phyloP scores from a whole-genome alignment of 2,888 invertebrate genomes.

The Orchesella flavescens region DNA sequence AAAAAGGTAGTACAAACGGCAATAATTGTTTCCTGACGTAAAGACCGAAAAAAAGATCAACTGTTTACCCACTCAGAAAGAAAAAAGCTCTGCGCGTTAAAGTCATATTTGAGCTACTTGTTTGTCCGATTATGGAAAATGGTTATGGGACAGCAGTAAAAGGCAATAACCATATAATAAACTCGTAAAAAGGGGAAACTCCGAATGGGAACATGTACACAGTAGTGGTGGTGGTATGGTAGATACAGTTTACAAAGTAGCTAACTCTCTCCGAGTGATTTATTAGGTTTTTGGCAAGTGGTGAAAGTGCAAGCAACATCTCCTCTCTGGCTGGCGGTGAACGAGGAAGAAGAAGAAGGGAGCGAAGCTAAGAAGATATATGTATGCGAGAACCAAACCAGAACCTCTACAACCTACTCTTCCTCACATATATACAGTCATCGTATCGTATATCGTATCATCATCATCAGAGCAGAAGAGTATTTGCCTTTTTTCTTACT shows the following conservation, averaged over 20 bases:
- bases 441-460: too few relatives aligned
- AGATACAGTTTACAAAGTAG: constrained; percentile 25
- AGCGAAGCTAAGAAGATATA: constrained; percentile 36
- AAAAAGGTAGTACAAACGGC: constrained; percentile 23
- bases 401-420: background rate
- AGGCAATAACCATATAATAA: constrained; percentile 63
- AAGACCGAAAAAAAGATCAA: constrained; percentile 20
- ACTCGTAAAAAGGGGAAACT: constrained; percentile 48
- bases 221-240: background rate
- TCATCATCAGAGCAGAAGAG: background rate
- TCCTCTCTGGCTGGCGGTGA: constrained; percentile 20
- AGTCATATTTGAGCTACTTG: constrained; percentile 58
- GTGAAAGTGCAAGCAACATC: constrained; percentile 58
- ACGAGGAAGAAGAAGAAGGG: constrained; percentile 21
- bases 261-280: constrained; percentile 57
- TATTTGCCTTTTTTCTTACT: background rate
- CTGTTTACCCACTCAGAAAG: constrained; percentile 16
- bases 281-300: constrained; percentile 64
- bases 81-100: constrained; percentile 10
- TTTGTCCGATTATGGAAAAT: constrained; percentile 62
- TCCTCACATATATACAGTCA: background rate
- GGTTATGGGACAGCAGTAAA: constrained; percentile 50
- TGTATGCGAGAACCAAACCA: too few relatives aligned
- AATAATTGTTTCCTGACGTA: constrained; percentile 48
- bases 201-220: background rate